A percentile compares a stretch with the other conserved stretches of the same genome.
Conservation (phyloP, 2,888 invertebrate genomes). For the Cantharis rufa region DNA sequence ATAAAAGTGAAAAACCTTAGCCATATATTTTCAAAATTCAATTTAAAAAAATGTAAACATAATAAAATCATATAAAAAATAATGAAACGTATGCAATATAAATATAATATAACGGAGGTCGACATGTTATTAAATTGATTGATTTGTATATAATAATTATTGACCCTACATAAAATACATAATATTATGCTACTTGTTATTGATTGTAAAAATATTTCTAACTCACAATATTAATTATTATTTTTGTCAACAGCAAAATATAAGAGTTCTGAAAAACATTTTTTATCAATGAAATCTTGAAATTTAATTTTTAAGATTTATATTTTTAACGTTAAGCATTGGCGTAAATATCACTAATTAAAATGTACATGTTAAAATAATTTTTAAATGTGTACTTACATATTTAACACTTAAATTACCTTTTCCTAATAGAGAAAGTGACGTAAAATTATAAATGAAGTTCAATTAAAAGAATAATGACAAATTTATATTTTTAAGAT, state of each 20-base stretch:
- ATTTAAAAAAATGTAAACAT: neutral
- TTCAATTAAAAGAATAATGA: neutral
- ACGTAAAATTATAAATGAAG: neutral
- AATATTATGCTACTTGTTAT: constrained; percentile 6
- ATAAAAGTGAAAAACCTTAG: neutral
- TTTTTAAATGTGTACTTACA: too few species aligned
- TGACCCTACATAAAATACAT: constrained; percentile 8
- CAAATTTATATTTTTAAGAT: too few species aligned
- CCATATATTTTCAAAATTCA: neutral
- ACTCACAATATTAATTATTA: neutral
- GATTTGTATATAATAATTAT: constrained; percentile 17
- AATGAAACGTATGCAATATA: neutral
- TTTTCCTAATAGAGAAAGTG: neutral
- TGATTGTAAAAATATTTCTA: constrained; percentile 15
- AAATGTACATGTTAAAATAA: neutral
- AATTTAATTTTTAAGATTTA: neutral
- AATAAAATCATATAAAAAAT: neutral
- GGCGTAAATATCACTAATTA: constrained; percentile 11
- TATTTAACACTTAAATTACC: neutral
- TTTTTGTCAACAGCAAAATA: neutral
- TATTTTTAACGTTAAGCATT: constrained; percentile 4
- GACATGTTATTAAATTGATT: constrained; percentile 26
- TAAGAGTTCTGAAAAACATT: neutral
- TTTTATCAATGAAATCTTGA: neutral
- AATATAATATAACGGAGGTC: constrained; percentile 22